Percentiles rank a stretch among this genome's conserved stretches.
phyloP scores from a whole-genome alignment of 2,888 invertebrate genomes.

The Prionchulus punctatus region DNA sequence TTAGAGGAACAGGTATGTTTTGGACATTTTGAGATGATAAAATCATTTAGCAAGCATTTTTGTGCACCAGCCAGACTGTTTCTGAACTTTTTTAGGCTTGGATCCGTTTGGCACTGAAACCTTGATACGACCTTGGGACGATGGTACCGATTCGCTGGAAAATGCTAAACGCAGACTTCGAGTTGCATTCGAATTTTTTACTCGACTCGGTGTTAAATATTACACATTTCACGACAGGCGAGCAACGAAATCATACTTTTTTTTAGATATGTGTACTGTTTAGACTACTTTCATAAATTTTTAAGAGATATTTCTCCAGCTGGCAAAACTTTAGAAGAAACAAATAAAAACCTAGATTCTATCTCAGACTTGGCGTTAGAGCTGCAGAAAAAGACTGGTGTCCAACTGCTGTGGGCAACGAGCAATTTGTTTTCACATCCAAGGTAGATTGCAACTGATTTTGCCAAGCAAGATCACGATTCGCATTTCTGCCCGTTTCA shows the following conservation, averaged over 20 bases:
- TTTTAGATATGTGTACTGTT: too few species aligned
- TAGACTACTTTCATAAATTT: conserved; percentile 6
- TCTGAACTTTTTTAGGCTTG: conserved; percentile 27
- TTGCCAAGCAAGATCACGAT: background rate
- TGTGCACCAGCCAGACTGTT: background rate
- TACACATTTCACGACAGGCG: conserved; percentile 48
- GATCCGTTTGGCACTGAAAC: conserved; percentile 40
- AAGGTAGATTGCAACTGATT: conserved; percentile 34
- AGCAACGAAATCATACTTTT: too few species aligned
- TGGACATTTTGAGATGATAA: background rate
- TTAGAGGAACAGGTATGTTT: conserved; percentile 34
- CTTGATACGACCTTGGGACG: conserved; percentile 44
- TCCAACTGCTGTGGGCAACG: conserved; percentile 48
- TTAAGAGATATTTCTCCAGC: conserved; percentile 44
- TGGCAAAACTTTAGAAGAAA: conserved; percentile 43
- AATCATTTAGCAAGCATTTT: too few species aligned
- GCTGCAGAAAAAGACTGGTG: conserved; percentile 42
- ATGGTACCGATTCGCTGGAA: conserved; percentile 42
- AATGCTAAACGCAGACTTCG: conserved; percentile 46
- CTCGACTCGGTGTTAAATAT: conserved; percentile 45
- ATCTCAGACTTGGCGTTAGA: conserved; percentile 44
- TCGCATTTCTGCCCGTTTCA: conserved; percentile 20
- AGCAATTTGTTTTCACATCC: conserved; percentile 47
- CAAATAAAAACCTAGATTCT: conserved; percentile 44
- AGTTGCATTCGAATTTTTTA: conserved; percentile 48